Evolutionary conservation across 2,113 vertebrate species (phyloP).

Genomic region (Mustelus asterias): DNA sequence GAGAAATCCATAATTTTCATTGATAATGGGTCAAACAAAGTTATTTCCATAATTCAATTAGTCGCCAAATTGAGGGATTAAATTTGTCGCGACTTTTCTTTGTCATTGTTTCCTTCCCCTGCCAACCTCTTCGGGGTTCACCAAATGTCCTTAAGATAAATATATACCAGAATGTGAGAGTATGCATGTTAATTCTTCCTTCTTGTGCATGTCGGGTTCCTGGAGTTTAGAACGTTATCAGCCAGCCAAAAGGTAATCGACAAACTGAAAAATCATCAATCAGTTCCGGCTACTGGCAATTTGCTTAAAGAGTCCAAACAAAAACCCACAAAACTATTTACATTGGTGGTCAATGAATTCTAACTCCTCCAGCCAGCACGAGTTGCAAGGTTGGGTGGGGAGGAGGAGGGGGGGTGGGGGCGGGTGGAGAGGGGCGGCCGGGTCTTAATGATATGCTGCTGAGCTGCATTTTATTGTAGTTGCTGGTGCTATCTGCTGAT

Average conservation of each 20-base stretch:
- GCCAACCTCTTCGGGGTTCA: background rate
- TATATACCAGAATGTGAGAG: too few relatives aligned
- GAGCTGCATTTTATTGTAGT: background rate
- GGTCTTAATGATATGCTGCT: background rate
- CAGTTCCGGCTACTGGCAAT: background rate
- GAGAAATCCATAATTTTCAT: background rate
- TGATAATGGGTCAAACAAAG: background rate
- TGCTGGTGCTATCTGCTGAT: conserved; percentile 32
- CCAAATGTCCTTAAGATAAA: background rate
- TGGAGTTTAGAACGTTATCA: background rate
- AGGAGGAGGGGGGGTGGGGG: background rate
- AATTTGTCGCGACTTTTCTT: background rate
- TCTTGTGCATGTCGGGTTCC: background rate
- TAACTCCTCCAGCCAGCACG: background rate
- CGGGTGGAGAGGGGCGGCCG: background rate
- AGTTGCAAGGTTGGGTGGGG: background rate
- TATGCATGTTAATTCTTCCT: background rate
- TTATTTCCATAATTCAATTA: background rate
- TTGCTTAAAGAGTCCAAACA: background rate
- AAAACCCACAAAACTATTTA: background rate
- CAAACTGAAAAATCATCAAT: background rate
- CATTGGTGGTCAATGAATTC: background rate
- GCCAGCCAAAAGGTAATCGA: background rate
- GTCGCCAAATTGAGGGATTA: background rate
- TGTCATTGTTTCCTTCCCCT: background rate